These are phyloP conservation scores for Hippocampus mohnikei DNA, from an alignment of 2,113 vertebrate genomes.

Conservation along the genomic window DNA sequence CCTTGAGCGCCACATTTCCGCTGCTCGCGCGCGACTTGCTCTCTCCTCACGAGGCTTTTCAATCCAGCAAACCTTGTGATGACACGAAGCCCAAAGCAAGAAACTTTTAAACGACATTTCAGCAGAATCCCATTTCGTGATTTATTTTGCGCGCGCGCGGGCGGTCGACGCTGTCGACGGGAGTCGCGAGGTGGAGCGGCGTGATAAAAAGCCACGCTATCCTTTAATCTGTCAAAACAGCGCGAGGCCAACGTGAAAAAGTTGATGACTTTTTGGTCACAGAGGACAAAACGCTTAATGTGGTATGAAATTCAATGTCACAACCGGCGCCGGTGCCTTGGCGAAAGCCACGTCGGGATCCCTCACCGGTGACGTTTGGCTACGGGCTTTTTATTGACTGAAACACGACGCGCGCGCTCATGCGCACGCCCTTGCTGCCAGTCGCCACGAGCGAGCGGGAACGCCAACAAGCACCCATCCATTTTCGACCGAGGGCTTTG, in stretches of 20 bases:
- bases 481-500: too few relatives aligned
- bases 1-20: too few relatives aligned
- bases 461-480: not conserved
- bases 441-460: conserved; percentile 14
- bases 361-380: conserved; percentile 34
- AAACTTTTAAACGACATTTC: conserved; percentile 35
- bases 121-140: conserved; percentile 32
- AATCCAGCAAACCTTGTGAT: too few relatives aligned
- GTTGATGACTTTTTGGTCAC: conserved; percentile 25
- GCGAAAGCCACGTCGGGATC: conserved; percentile 15
- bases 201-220: conserved; percentile 35
- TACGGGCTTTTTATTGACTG: conserved; percentile 15
- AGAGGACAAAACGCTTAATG: conserved; percentile 58
- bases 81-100: not conserved
- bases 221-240: conserved; percentile 52
- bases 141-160: conserved; percentile 30
- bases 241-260: conserved; percentile 15
- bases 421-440: conserved; percentile 27
- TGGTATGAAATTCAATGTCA: conserved; percentile 58
- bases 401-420: conserved; percentile 17
- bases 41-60: too few relatives aligned
- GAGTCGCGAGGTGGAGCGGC: conserved; percentile 27
- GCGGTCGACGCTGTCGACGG: conserved; percentile 34
- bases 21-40: too few relatives aligned
- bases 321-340: conserved; percentile 21